These are phyloP conservation scores for Mya arenaria DNA, from an alignment of 1,140 invertebrate species.

Conservation along the genomic window DNA sequence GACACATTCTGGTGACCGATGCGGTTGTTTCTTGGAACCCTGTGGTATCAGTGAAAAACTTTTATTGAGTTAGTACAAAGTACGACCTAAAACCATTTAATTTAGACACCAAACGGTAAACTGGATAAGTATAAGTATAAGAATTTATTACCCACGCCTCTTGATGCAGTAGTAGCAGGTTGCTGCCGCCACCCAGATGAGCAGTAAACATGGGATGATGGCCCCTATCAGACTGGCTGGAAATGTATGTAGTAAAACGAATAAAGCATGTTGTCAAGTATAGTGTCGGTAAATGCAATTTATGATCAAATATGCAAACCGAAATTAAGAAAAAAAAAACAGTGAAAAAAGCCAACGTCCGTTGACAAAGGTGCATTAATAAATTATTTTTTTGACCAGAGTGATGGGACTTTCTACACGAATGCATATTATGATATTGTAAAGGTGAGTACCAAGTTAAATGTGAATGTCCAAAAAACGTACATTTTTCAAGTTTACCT, in stretches of 20 bases:
- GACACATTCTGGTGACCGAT: neutral
- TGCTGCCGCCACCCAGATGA: conserved; percentile 10
- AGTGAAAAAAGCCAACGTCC: neutral
- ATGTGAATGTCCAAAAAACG: too few relatives aligned
- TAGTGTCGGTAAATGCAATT: neutral
- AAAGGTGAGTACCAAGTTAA: too few relatives aligned
- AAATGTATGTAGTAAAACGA: neutral
- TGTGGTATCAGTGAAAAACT: neutral
- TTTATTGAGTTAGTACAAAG: too few relatives aligned
- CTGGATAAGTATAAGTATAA: too few relatives aligned
- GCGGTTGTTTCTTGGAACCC: neutral
- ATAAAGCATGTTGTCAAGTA: neutral
- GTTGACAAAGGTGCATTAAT: neutral
- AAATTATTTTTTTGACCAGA: neutral
- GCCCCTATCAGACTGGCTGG: conserved; percentile 33
- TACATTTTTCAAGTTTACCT: too few relatives aligned
- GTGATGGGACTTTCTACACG: neutral
- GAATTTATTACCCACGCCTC: neutral
- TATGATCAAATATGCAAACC: neutral
- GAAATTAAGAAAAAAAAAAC: neutral
- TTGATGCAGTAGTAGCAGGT: conserved; percentile 5
- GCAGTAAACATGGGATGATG: conserved; percentile 9
- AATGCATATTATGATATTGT: too few relatives aligned
- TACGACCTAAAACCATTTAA: too few relatives aligned
- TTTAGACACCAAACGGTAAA: too few relatives aligned